Percentiles rank a stretch among this genome's conserved stretches.
phyloP scores from a whole-genome alignment of 1,140 invertebrate genomes.

The Eufriesea mexicana region DNA sequence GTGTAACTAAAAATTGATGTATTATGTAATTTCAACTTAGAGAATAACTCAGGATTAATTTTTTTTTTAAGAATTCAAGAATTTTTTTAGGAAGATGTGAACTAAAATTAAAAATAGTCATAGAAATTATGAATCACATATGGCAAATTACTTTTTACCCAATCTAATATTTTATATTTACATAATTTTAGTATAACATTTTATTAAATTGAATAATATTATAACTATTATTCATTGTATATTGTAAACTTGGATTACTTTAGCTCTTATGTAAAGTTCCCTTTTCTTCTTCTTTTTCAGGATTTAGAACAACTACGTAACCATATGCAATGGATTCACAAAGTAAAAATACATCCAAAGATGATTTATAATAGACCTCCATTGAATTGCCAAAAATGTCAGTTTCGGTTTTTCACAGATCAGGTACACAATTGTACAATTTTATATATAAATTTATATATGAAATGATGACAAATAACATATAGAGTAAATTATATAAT shows the following conservation, averaged over 20 bases:
- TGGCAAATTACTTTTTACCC: not conserved
- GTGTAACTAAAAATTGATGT: not conserved
- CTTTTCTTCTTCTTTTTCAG: constrained; percentile 72
- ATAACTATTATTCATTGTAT: not conserved
- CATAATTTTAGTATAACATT: not conserved
- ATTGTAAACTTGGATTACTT: not conserved
- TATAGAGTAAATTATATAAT: not conserved
- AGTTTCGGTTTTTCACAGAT: constrained; percentile 93
- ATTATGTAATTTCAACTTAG: no score
- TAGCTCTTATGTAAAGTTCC: not conserved
- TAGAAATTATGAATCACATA: not conserved
- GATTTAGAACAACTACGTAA: constrained; percentile 95
- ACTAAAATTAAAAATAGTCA: not conserved
- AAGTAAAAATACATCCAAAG: constrained; percentile 97
- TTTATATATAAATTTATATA: not conserved
- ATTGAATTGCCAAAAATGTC: constrained; percentile 97
- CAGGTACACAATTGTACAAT: constrained; percentile 76
- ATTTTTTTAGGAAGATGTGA: not conserved
- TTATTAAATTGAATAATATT: not conserved
- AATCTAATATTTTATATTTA: not conserved
- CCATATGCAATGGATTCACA: constrained; percentile 98
- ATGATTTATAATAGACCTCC: constrained; percentile 97
- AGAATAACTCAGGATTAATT: not conserved
- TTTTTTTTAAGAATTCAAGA: not conserved
- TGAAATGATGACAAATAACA: not conserved